Base-by-base conservation (phyloP, 2,888 invertebrate genomes). In the Arctia plantaginis region DNA sequence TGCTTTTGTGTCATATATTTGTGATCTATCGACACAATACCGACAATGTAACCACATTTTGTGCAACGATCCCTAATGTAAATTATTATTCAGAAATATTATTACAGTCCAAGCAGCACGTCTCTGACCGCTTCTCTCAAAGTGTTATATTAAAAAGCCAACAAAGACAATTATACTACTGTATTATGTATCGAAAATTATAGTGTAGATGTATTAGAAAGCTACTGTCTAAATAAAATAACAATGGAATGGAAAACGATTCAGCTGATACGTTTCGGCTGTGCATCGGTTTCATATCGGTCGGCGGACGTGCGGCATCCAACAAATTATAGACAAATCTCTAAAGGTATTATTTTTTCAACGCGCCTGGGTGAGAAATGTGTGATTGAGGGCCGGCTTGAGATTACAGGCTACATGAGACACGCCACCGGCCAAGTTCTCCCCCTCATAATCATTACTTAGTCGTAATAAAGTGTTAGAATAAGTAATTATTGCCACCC, bases 281-380 rank as follows among this genome's bases (percentile, higher is more conserved):
- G 81, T 76, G 79, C 73, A 67, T 44, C 70, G 73, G 81, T 78
- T 77, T 83, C 80, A 84, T 83, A 81, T 80, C 78, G 72, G 74
- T 77, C 80, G 78, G 79, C 81, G 83, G 85, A 81, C 86, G 86
- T 85, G 92, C 94, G 94, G 95, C 94, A 89, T 89, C 90, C 91
- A 86, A 91, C 92, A 95, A 95, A 95, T 95, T 95, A 95, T 94
- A 95, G 95, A 95, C 95, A 91, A 95, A 94, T 92, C 93, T 92
- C 91, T 87, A 88, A 90, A 93, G 90, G 93, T 94, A 94, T 95
- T 94, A 95, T 95, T 95, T 95, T 95, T 95, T 95, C 95, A 95
- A 93, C 95, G 94, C 95, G 93, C 90, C 84, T 90, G 94, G 94
- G 95, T 95, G 95, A 95, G 95, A 95, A 95, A 92, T 93, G 94